Base-by-base conservation (phyloP, 2,888 invertebrate genomes). In the Amblyteles armatorius region DNA sequence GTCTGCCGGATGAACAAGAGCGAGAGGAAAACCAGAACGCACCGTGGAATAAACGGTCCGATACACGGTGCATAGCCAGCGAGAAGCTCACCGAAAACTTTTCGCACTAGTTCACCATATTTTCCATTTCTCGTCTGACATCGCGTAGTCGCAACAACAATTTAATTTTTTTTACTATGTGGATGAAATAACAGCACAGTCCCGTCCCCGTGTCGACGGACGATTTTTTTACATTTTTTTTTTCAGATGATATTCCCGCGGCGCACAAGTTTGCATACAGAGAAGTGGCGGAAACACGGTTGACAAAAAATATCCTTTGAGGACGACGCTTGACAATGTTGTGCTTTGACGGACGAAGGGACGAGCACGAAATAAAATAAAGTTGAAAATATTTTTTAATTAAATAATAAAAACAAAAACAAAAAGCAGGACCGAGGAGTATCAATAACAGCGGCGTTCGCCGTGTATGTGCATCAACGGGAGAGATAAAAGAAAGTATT, bases 31-130 rank as follows among this genome's bases (percentile, higher is more conserved):
- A 71, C 71, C 48, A 60, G 60, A 50, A 73, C 22, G 19, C n/a
- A 22, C 36, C 29, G 68, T 13, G 57, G 44, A 74, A 80, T 67
- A 68, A 80, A 68, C 67, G 73, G 73, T 74, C 72, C 73, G 29
- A 74, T 80, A 48, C 44, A 16, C 67, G 48, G 44, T 57, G 73
- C 68, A 68, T 73, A 67, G 65, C 57, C 67, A 57, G 55, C 67
- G 55, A 22, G 16, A 48, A 52, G 48, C 19, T n/a, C 73, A 19
- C 72, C 22, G 36, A 33, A 71, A 57, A 57, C 71, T 36, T 71
- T 29, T n/a, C 50, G 26, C 29, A 29, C 52, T n/a, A 68, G 57
- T 55, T 67, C 57, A 44, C 29, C 52, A 50, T 50, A 44, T 57
- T 80, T 65, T 80, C 67, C 19, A 16, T 60, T 36, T 44, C 80